Evolutionary conservation across 37 sponge, comb jelly and placozoan genomes (phyloP).

Genomic region (Tethya wilhelma): DNA sequence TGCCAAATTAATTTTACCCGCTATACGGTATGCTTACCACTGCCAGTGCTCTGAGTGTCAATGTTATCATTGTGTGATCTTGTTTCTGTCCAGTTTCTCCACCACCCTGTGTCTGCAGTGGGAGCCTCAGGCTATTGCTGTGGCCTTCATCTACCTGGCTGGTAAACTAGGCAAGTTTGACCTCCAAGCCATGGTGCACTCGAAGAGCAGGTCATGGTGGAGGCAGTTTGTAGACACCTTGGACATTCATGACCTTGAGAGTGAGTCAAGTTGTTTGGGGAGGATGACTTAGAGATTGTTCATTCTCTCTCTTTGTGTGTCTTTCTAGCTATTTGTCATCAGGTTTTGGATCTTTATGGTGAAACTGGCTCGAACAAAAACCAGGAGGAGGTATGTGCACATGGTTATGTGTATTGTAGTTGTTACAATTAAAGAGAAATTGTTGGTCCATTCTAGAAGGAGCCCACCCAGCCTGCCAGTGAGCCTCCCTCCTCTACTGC

Average conservation of each 20-base stretch:
- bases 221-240: slow-evolving; percentile 81
- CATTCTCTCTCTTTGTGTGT: not conserved
- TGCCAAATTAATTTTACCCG: too few species aligned
- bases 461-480: too few species aligned
- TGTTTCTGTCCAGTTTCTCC: slow-evolving; percentile 60
- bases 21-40: too few species aligned
- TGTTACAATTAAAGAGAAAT: too few species aligned
- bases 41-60: not conserved
- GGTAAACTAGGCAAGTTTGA: slow-evolving; percentile 78
- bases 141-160: slow-evolving; percentile 86
- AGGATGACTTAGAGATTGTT: not conserved
- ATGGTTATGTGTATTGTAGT: too few species aligned
- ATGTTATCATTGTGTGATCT: not conserved
- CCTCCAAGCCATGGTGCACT: slow-evolving; percentile 45
- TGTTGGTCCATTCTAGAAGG: too few species aligned
- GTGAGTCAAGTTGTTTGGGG: slow-evolving; percentile 11
- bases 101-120: slow-evolving; percentile 90
- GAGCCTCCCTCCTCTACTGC: too few species aligned
- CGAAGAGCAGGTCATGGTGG: slow-evolving; percentile 82
- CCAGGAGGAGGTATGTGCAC: too few species aligned
- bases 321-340: slow-evolving; percentile 64
- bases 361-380: slow-evolving; percentile 37
- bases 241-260: slow-evolving; percentile 81
- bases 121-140: slow-evolving; percentile 87
- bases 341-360: slow-evolving; percentile 70